Evolutionary conservation across 2,888 invertebrate genomes (phyloP), one percentile per base, ranked within the genome.

Genomic region (Drosophila borborema): DNA sequence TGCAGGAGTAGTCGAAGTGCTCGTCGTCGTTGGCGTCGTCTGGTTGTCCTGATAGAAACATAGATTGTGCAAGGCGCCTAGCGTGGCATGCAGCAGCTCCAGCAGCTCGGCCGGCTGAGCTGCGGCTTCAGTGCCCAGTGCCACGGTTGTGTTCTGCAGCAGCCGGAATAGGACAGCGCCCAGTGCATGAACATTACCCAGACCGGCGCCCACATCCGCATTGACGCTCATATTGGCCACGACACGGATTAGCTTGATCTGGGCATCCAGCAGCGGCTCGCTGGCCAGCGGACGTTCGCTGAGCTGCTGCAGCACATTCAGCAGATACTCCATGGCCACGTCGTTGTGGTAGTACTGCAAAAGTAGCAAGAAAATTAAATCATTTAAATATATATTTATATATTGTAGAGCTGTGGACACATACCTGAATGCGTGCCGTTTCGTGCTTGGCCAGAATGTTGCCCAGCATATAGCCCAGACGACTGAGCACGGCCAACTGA

Each of bases 21-120:
- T 7, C 18, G 20, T 10, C 8, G 59, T 3, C n/a, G 59, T 2
- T 34, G 76, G 92, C 75, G 94, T 93, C 41, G 94, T 89, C 77
- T 94, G 94, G 61, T 94, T 94, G 81, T 92, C 92, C 81, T 93
- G 93, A 92, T 96, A 97, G 92, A 96, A 98, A 3, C 97, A 97
- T 62, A 98, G 94, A 92, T 98, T 98, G 92, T 97, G 98, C 72
- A 98, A 94, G 0, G 97, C 96, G 10, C 97, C 97, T 53, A 97
- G 93, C 16, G 96, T 95, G 7, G 97, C 97, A 71, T 96, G 94
- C 3, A 97, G 95, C 51, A 98, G 92, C 91, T 97, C 97, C 82
- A 96, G 96, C 78, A 95, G 94, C 79, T 95, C 95, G 61, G 83
- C 71, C 74, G 94, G 93, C 80, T 92, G 65, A 72, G 48, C 40